Percentiles rank a stretch among this genome's conserved stretches.
Conservation (phyloP, 2,888 invertebrate species). For the Clivina fossor region DNA sequence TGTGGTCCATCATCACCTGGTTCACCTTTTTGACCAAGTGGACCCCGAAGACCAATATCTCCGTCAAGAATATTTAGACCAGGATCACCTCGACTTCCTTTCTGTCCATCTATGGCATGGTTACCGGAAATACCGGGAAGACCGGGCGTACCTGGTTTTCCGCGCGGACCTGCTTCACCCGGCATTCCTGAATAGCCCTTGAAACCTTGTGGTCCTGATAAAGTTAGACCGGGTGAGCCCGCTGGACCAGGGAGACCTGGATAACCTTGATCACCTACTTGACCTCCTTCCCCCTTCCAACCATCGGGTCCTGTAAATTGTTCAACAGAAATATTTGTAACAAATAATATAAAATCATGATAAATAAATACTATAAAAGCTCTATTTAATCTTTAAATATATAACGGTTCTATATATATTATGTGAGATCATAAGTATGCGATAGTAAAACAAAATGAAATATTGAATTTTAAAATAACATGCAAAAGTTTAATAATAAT, state of each 20-base stretch:
- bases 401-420: too few species aligned
- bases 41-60: slow-evolving; percentile 52
- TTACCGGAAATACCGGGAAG: slow-evolving; percentile 44
- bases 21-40: slow-evolving; percentile 49
- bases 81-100: slow-evolving; percentile 60
- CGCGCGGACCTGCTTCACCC: slow-evolving; percentile 67
- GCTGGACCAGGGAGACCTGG: slow-evolving; percentile 56
- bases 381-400: too few species aligned
- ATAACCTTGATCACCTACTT: slow-evolving; percentile 54
- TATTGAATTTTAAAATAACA: too few species aligned
- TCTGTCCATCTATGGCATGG: slow-evolving; percentile 50
- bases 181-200: slow-evolving; percentile 69
- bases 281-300: slow-evolving; percentile 59
- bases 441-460: too few species aligned
- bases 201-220: slow-evolving; percentile 60
- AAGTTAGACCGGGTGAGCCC: slow-evolving; percentile 48
- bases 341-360: too few species aligned
- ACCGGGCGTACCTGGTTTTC: slow-evolving; percentile 52
- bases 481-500: too few species aligned
- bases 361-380: too few species aligned
- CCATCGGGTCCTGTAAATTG: slow-evolving; percentile 56
- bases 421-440: too few species aligned
- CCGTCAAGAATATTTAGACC: slow-evolving; percentile 59
- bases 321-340: too few species aligned
- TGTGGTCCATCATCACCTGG: slow-evolving; percentile 50